Base-by-base conservation (phyloP, 2,113 vertebrate species). In the Coreoperca whiteheadi region DNA sequence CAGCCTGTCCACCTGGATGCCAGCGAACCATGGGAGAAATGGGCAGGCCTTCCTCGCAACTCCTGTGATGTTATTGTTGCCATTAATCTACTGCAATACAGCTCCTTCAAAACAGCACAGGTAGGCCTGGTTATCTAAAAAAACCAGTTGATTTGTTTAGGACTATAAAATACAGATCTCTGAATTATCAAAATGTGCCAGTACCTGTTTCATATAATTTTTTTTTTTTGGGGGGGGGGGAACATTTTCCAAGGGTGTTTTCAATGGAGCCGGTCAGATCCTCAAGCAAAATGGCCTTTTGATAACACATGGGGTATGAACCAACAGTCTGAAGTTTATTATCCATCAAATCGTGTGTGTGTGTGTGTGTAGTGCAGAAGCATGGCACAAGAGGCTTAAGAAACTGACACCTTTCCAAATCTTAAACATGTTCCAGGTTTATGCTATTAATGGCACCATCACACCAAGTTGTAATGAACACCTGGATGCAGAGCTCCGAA, bases 401-500 rank as follows among this genome's bases (percentile, higher is more conserved):
- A 18, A 50, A 63, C 2, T 21, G 12, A 79, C 18, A 74, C 8
- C 4, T 46, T 53, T 66, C 11, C 34, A 54, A 54, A 16, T 59
- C 1, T 46, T 43, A 5, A n/a, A 80, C 32, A 15, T 69, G 30
- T 88, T 75, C 37, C 64, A 96, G 95, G 88, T 89, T 9, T 96
- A 93, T 56, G 95, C 95, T 0, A 89, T 95, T 43, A 95, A 95
- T 75, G 94, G 95, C n/a, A 95, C 88, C 61, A 95, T 96, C 46
- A 83, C 89, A 34, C 94, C 95, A 16, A 87, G 78, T 4, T 91
- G 91, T 84, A 95, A 96, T 8, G 88, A 95, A 84, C n/a, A 90
- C 3, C 87, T 96, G 50, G 93, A 96, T 71, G 80, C 74, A 69
- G 92, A 88, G 37, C 77, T 96, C 48, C 86, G 83, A 21, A 85